A percentile compares a stretch with the other conserved stretches of the same genome.
Evolutionary conservation across 1,140 invertebrate genomes (phyloP).

Genomic region (Ceratosolen solmsi): DNA sequence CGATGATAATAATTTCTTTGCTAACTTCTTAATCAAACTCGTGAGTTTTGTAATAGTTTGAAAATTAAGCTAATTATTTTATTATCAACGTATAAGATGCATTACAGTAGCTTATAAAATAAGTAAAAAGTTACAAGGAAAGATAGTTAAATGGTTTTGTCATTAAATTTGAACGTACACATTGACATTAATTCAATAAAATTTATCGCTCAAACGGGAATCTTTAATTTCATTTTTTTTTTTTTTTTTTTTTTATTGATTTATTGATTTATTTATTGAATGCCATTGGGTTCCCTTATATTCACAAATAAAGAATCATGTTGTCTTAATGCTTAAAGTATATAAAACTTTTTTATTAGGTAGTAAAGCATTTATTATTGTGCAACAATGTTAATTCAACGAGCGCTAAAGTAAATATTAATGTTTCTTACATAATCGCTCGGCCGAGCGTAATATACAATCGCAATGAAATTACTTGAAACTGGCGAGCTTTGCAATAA

Average conservation of each 20-base stretch:
- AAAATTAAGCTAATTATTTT: neutral
- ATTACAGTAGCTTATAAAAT: neutral
- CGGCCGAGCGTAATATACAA: neutral
- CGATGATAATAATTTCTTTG: conserved; percentile 29
- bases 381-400: conserved; percentile 19
- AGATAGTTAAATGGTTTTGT: no score
- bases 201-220: neutral
- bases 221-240: neutral
- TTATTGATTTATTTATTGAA: no score
- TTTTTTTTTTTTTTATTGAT: no score
- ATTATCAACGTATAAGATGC: neutral
- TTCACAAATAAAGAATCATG: neutral
- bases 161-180: no score
- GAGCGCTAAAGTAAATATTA: neutral
- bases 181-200: neutral
- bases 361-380: conserved; percentile 22
- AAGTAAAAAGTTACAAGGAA: no score
- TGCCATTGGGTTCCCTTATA: neutral
- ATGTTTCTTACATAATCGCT: neutral
- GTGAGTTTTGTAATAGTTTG: neutral
- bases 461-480: neutral
- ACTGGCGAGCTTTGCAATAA: neutral
- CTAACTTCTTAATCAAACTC: conserved; percentile 25
- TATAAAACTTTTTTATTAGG: conserved; percentile 36
- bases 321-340: neutral